Base-by-base conservation (phyloP, 2,113 vertebrate genomes). In the Tetrao urogallus region DNA sequence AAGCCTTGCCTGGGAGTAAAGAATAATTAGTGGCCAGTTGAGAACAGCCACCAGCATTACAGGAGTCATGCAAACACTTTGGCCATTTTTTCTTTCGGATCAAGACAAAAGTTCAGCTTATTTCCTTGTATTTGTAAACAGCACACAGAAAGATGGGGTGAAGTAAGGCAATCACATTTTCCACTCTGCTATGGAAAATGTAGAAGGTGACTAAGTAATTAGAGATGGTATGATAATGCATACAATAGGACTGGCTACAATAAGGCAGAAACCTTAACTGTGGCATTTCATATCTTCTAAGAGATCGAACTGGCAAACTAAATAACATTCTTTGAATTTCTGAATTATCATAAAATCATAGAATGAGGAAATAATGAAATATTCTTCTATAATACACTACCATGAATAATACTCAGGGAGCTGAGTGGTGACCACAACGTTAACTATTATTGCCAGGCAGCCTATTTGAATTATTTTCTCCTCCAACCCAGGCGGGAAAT, bases 121-220 rank as follows among this genome's bases (percentile, higher is more conserved):
- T 77, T 88, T 76, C 48, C 56, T 38, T 73, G 42, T 52, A 66
- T 6, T 54, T 67, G 56, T 61, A 77, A 93, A 91, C 38, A 71
- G 72, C 56, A 64, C n/a, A 66, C 4, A 34, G 52, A 56, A 38
- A 80, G 47, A 92, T 19, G 34, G 20, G 30, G 56, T 11, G 83
- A 84, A 57, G 43, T 0, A 19, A 90, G 25, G 20, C 34, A 77
- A 60, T 74, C 60, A 81, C 56, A 48, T 92, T 95, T 86, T 96
- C 90, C 90, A 91, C 34, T 65, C 89, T 52, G 47, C 56, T 80
- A 60, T 6, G 82, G 78, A 90, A 95, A 96, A 92, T 89, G 47
- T 5, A 64, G 42, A 70, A 73, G 47, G 57, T 52, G 65, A 71
- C 89, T 88, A 24, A 7, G 8, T 86, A 92, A 83, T 81, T 81